Evolutionary conservation across 2,797 vertebrate species (phyloP).

Genomic region (Pitangus sulphuratus): DNA sequence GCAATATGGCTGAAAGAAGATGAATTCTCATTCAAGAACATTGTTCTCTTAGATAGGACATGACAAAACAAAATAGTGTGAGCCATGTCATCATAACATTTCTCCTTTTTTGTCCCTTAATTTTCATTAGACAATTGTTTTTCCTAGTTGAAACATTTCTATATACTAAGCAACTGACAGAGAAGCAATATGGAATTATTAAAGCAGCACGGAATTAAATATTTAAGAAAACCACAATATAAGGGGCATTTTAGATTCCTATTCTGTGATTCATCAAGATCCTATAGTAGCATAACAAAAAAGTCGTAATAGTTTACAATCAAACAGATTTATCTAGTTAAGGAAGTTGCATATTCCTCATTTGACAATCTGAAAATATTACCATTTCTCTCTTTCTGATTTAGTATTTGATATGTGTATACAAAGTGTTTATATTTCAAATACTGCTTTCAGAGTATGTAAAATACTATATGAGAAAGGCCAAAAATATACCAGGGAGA

Average conservation of each 20-base stretch:
- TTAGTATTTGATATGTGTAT: not conserved
- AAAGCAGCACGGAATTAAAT: not conserved
- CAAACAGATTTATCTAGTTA: not conserved
- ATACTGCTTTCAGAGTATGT: not conserved
- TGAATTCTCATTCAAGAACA: not conserved
- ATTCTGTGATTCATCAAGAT: not conserved
- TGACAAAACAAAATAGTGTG: not conserved
- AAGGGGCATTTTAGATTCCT: not conserved
- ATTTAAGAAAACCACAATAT: not conserved
- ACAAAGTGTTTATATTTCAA: not conserved
- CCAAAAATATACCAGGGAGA: not conserved
- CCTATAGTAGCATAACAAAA: not conserved
- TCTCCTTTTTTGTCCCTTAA: not conserved
- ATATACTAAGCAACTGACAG: not conserved
- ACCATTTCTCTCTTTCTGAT: conserved; percentile 9
- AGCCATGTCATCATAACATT: not conserved
- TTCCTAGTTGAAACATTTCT: not conserved
- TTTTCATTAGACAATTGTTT: not conserved
- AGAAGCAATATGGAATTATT: not conserved
- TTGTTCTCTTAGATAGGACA: not conserved
- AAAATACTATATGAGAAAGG: not conserved
- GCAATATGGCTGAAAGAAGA: not conserved
- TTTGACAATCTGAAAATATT: conserved; percentile 20
- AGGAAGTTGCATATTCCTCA: not conserved
- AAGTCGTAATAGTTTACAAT: not conserved